These are phyloP conservation scores for Palaemon carinicauda DNA, from an alignment of 1,140 invertebrate genomes.

Conservation along the genomic window DNA sequence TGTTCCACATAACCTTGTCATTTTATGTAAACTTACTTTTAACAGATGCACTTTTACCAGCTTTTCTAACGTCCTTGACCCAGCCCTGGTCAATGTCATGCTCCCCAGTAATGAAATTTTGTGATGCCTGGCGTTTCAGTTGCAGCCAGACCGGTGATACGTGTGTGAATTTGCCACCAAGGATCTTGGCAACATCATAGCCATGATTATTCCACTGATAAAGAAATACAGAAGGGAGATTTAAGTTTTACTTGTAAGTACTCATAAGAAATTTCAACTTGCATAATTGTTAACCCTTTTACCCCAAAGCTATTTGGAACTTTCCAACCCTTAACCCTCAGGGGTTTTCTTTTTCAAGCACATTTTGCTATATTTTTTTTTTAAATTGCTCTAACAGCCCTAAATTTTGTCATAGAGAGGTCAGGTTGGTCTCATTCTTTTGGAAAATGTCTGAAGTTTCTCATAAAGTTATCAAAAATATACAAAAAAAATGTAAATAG, in stretches of 20 bases:
- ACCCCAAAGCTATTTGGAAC: too few species aligned
- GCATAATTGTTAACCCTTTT: neutral
- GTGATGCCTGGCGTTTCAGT: slow-evolving; percentile 71
- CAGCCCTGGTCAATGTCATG: slow-evolving; percentile 86
- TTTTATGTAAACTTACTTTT: slow-evolving; percentile 61
- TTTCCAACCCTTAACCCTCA: too few species aligned
- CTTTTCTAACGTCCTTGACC: slow-evolving; percentile 75
- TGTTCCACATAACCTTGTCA: neutral
- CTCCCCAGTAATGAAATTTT: slow-evolving; percentile 74
- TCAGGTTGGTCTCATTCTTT: too few species aligned
- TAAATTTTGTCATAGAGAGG: too few species aligned
- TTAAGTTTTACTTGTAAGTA: neutral
- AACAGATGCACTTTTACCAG: slow-evolving; percentile 60
- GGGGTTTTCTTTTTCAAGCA: too few species aligned
- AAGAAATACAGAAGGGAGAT: neutral
- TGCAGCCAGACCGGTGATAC: slow-evolving; percentile 96
- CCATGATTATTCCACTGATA: slow-evolving; percentile 95
- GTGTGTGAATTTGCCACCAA: slow-evolving; percentile 87
- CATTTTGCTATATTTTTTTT: too few species aligned
- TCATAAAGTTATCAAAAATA: too few species aligned
- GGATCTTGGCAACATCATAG: slow-evolving; percentile 90
- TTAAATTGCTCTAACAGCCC: too few species aligned
- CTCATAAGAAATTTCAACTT: neutral
- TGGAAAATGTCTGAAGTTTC: too few species aligned
- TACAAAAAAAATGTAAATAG: too few species aligned